Evolutionary conservation across 2,797 vertebrate genomes (phyloP).

Genomic region (Zenarchopterus dispar): DNA sequence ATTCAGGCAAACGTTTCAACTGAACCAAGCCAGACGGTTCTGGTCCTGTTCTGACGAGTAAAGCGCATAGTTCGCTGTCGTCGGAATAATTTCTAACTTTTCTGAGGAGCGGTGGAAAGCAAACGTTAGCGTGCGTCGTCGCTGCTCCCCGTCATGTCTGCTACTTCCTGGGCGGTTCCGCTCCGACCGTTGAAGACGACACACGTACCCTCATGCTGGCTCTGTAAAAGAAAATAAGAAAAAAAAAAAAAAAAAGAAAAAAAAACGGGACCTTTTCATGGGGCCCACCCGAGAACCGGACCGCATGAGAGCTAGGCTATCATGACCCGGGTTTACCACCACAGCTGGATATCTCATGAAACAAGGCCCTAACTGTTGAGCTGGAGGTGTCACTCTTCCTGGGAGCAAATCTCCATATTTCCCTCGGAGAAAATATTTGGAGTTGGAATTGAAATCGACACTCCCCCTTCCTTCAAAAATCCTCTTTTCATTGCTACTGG

Average conservation of each 20-base stretch:
- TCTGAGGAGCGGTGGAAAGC: slow-evolving; percentile 5
- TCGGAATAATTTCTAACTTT: slow-evolving; percentile 18
- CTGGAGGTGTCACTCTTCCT: slow-evolving; percentile 14
- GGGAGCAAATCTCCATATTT: slow-evolving; percentile 2
- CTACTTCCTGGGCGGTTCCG: slow-evolving; percentile 83
- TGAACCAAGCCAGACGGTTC: not conserved
- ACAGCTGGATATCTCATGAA: too few species aligned
- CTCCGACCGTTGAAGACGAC: slow-evolving; percentile 57
- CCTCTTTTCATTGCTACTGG: slow-evolving; percentile 60
- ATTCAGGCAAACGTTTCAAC: slow-evolving; percentile 51
- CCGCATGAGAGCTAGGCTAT: not conserved
- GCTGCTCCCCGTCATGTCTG: slow-evolving; percentile 22
- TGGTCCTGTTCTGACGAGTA: not conserved
- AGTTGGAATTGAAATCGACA: slow-evolving; percentile 28
- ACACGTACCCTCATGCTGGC: slow-evolving; percentile 21
- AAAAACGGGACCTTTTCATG: not conserved
- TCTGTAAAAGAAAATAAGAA: not conserved
- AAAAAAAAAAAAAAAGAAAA: not conserved
- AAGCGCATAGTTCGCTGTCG: not conserved
- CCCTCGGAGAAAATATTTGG: slow-evolving; percentile 5
- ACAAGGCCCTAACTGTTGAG: not conserved
- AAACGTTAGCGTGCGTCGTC: slow-evolving; percentile 9
- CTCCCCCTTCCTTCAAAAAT: slow-evolving; percentile 25
- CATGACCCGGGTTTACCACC: too few species aligned
- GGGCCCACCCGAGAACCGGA: not conserved